Evolutionary conservation across 2,797 vertebrate species (phyloP), one percentile per base, ranked within the genome.

Genomic region (Percopsis omiscomaycus): DNA sequence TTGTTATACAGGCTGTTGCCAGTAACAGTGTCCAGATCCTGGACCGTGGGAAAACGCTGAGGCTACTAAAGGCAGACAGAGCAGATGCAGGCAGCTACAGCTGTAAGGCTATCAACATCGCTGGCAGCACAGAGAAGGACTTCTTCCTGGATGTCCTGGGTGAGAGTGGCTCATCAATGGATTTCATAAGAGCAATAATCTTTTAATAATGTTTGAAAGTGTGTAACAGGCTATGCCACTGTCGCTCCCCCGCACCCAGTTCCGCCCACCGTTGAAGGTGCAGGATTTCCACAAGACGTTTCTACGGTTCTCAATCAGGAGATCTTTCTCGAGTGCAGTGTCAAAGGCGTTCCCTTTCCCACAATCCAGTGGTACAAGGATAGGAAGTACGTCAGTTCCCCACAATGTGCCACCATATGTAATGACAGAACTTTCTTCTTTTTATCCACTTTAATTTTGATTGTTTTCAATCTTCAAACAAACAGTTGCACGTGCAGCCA

Each of bases 281-380:
- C 90, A 0, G 84, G 54, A 37, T 83, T 64, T 29, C 72, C 91
- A 29, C 69, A 42, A 64, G 95, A 98, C 70, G 69, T 94, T 59
- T 90, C 94, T 3, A 91, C 94, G 14, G 66, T 93, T 66, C 89
- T 97, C 74, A 95, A 90, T 84, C 92, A 94, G 70, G 93, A 94
- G 15, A 68, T 91, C 59, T 91, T 37, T 54, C 88, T 99, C 62
- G 94, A 96, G 73, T 99, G 98, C 75, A 92, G 79, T 55, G 95
- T 95, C 64, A 92, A 87, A 79, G 97, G 98, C 62, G 88, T 87
- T 22, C 98, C 98, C 11, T 92, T 93, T 72, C 97, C 98, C 42
- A 81, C 80, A 58, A 91, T 99, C 72, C 94, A 96, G 77, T 99
- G 98, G 98, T 96, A 94, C 90, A 99, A 98, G 86, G 95, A 98